Conservation (phyloP, 2,113 vertebrate genomes). For the Sinosuthora webbiana region DNA sequence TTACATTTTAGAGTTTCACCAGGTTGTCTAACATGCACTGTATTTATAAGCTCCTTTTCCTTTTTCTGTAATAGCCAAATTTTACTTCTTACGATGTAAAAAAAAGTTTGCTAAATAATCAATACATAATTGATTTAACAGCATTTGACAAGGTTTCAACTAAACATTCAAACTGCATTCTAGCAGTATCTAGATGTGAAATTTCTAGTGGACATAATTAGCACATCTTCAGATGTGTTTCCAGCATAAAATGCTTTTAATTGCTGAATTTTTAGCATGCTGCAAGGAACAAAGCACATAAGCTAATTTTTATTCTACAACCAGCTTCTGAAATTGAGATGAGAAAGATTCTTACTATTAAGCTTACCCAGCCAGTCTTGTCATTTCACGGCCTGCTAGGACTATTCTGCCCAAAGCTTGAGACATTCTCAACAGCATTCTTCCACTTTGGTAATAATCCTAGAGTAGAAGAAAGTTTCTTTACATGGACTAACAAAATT, state of each 20-base stretch:
- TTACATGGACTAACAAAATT: background rate
- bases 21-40: background rate
- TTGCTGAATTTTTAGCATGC: background rate
- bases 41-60: background rate
- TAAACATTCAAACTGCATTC: background rate
- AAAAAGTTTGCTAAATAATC: background rate
- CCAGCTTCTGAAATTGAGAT: background rate
- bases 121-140: background rate
- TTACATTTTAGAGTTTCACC: background rate
- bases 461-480: constrained; percentile 55
- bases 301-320: background rate
- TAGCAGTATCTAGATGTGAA: background rate
- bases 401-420: constrained; percentile 96
- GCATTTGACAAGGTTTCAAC: background rate
- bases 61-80: background rate
- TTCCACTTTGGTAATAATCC: constrained; percentile 99
- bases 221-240: background rate
- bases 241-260: background rate
- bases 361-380: constrained; percentile 91
- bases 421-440: constrained; percentile 96
- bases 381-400: constrained; percentile 95
- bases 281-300: background rate
- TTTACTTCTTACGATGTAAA: background rate
- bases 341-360: background rate
- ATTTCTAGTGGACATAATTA: background rate